phyloP scores from a whole-genome alignment of 2,113 vertebrate species.

The Pseudorasbora parva region DNA sequence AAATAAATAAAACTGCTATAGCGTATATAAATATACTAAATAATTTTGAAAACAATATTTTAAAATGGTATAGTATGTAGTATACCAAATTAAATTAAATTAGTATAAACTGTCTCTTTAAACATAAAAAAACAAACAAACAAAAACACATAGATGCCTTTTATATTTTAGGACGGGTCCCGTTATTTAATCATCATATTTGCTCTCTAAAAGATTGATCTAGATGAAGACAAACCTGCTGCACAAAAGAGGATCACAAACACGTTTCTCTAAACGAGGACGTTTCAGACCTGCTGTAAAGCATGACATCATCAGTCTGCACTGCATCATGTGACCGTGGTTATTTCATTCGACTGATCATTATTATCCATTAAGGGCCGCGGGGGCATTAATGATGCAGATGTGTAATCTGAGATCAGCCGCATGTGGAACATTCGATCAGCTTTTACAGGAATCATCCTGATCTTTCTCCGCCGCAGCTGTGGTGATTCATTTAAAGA shows the following conservation, averaged over 20 bases:
- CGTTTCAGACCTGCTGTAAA: neutral
- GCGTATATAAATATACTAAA: no score
- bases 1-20: no score
- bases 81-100: neutral
- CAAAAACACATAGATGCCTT: neutral
- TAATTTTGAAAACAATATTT: no score
- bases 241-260: neutral
- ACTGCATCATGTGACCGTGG: neutral
- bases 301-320: conserved; percentile 45
- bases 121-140: neutral
- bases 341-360: conserved; percentile 43
- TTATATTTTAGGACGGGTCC: neutral
- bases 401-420: neutral
- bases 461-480: no score
- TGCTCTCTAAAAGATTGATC: neutral
- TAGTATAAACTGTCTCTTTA: neutral
- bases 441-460: conserved; percentile 31
- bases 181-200: neutral
- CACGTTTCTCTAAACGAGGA: neutral
- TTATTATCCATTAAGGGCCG: conserved; percentile 47
- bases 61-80: no score
- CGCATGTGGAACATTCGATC: conserved; percentile 46
- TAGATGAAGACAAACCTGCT: neutral
- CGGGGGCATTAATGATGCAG: neutral
- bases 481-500: neutral